Conservation (phyloP, 2,888 invertebrate genomes). For the Pseudolycoriella hygida region DNA sequence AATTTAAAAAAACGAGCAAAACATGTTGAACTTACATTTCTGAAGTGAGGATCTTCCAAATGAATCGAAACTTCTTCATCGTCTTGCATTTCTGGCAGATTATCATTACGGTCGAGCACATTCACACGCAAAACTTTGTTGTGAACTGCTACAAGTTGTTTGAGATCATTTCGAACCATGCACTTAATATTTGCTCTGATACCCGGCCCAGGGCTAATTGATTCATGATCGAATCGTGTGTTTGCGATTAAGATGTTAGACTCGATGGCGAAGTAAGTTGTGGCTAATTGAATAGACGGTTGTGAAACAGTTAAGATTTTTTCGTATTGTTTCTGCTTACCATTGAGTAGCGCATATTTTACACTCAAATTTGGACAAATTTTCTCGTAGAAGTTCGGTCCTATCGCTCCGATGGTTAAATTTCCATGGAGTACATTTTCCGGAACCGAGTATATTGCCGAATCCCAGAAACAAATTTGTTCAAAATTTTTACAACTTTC, state of each 20-base stretch:
- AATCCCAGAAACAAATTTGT: conserved; percentile 24
- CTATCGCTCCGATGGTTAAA: conserved; percentile 25
- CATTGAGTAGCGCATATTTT: conserved; percentile 30
- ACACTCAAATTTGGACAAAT: conserved; percentile 33
- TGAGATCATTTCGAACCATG: conserved; percentile 22
- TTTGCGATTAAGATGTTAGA: conserved; percentile 28
- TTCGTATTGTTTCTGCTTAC: too few relatives aligned
- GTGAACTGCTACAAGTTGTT: conserved; percentile 11
- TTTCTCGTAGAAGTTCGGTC: conserved; percentile 26
- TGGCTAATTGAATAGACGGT: too few relatives aligned
- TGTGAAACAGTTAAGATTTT: too few relatives aligned
- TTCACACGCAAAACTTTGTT: conserved; percentile 27
- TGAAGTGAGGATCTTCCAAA: conserved; percentile 23
- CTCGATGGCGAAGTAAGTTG: conserved; percentile 25
- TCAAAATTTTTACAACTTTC: conserved; percentile 13
- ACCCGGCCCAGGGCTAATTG: conserved; percentile 23
- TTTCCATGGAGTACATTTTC: conserved; percentile 15
- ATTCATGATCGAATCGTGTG: conserved; percentile 30
- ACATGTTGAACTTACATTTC: conserved; percentile 17
- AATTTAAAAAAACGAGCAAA: too few relatives aligned
- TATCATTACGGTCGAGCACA: conserved; percentile 81
- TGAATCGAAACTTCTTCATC: conserved; percentile 20
- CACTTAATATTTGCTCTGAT: conserved; percentile 26
- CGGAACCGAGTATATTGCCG: conserved; percentile 20
- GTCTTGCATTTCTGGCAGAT: conserved; percentile 56